Evolutionary conservation across 1,140 invertebrate species (phyloP).

Genomic region (Panulirus ornatus): DNA sequence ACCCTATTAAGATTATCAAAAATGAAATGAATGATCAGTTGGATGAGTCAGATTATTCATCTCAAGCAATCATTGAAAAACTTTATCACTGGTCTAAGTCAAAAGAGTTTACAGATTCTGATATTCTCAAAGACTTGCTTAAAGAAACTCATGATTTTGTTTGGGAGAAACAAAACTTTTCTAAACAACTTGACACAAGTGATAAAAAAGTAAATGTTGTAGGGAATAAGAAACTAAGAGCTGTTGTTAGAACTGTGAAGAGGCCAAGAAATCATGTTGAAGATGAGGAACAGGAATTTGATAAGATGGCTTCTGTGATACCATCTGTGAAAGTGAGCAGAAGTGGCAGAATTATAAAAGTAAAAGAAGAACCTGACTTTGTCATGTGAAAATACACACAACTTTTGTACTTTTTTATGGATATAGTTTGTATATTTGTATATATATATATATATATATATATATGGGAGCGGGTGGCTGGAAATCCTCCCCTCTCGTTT

Average conservation of each 20-base stretch:
- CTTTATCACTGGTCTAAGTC: constrained; percentile 48
- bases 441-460: too few species aligned
- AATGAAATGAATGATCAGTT: not conserved
- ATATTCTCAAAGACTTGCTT: constrained; percentile 5
- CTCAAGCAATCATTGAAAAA: constrained; percentile 33
- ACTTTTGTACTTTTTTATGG: too few species aligned
- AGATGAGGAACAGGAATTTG: not conserved
- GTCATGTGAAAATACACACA: not conserved
- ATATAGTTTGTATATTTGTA: too few species aligned
- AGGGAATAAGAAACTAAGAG: constrained; percentile 37
- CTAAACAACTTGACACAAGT: not conserved
- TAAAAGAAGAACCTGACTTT: constrained; percentile 44
- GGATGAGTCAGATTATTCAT: not conserved
- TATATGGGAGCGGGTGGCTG: too few species aligned
- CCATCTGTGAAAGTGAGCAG: constrained; percentile 31
- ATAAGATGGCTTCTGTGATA: not conserved
- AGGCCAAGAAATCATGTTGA: not conserved
- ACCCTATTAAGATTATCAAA: not conserved
- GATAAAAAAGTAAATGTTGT: not conserved
- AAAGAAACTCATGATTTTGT: constrained; percentile 11
- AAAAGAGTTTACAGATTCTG: constrained; percentile 37
- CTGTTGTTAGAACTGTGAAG: constrained; percentile 23
- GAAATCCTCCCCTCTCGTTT: too few species aligned
- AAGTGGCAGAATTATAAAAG: constrained; percentile 44
- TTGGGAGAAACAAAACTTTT: not conserved